Conservation (phyloP, 1,140 invertebrate genomes). For the Plectrocnemia conspersa region DNA sequence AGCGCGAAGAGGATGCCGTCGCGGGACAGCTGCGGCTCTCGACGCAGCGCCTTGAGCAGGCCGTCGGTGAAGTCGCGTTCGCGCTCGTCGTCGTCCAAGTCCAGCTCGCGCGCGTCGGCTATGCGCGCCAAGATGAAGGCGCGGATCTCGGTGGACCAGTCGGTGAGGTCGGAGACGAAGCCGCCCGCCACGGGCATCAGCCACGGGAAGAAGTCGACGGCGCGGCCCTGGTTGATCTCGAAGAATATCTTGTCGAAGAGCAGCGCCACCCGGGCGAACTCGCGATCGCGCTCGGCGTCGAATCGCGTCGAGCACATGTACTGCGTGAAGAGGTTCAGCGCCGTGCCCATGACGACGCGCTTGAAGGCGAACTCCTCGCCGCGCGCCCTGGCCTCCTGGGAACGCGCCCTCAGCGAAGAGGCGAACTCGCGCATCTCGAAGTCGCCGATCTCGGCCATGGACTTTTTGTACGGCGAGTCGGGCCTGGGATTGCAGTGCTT, state of each 20-base stretch:
- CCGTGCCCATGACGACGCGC: slow-evolving; percentile 61
- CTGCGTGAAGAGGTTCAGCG: slow-evolving; percentile 77
- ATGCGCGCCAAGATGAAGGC: slow-evolving; percentile 71
- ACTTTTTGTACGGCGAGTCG: slow-evolving; percentile 63
- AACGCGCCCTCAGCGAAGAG: slow-evolving; percentile 46
- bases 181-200: slow-evolving; percentile 65
- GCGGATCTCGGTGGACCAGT: slow-evolving; percentile 66
- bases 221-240: slow-evolving; percentile 85
- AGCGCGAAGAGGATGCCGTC: slow-evolving; percentile 72
- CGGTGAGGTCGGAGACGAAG: slow-evolving; percentile 63
- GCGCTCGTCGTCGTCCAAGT: slow-evolving; percentile 52
- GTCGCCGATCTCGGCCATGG: slow-evolving; percentile 60
- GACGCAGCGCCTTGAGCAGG: slow-evolving; percentile 61
- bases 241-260: slow-evolving; percentile 84
- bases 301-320: slow-evolving; percentile 80
- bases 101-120: slow-evolving; percentile 57
- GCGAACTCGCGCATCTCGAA: slow-evolving; percentile 58
- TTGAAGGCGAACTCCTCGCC: slow-evolving; percentile 52
- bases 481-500: slow-evolving; percentile 72
- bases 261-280: slow-evolving; percentile 62
- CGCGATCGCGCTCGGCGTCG: slow-evolving; percentile 54
- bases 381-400: slow-evolving; percentile 39
- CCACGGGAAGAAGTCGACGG: slow-evolving; percentile 84
- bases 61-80: slow-evolving; percentile 71
- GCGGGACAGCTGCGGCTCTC: slow-evolving; percentile 56